phyloP scores from a whole-genome alignment of 1,140 invertebrate species.

The Halictus rubicundus region DNA sequence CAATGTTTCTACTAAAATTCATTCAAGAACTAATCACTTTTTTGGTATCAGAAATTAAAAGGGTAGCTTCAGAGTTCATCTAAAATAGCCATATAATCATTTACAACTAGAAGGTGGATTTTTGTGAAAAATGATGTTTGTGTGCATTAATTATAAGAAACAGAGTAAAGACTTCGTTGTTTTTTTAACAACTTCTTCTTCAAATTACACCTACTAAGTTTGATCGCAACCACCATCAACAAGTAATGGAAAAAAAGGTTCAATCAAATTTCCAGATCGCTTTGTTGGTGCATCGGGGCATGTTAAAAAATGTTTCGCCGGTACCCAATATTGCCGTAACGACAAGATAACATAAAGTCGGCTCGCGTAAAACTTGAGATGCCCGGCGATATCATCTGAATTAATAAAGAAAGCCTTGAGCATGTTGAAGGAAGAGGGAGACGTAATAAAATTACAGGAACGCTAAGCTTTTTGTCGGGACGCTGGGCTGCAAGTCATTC shows the following conservation, averaged over 20 bases:
- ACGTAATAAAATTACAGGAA: neutral
- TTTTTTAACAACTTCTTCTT: too few relatives aligned
- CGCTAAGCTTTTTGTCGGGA: neutral
- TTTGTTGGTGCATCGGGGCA: slow-evolving; percentile 35
- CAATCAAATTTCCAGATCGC: neutral
- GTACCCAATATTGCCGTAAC: slow-evolving; percentile 67
- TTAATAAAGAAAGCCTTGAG: slow-evolving; percentile 26
- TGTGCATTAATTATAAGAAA: too few relatives aligned
- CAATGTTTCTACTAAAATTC: too few relatives aligned
- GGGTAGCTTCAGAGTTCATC: too few relatives aligned
- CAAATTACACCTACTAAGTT: too few relatives aligned
- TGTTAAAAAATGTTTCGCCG: neutral
- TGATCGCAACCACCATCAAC: neutral
- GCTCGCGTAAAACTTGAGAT: neutral
- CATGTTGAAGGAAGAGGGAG: neutral
- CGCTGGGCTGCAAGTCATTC: neutral
- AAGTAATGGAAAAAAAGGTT: slow-evolving; percentile 2
- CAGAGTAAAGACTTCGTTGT: too few relatives aligned
- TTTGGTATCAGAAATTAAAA: too few relatives aligned
- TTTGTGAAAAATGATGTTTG: too few relatives aligned
- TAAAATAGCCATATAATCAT: too few relatives aligned
- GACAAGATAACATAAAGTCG: slow-evolving; percentile 50
- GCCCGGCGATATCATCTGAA: slow-evolving; percentile 16
- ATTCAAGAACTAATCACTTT: too few relatives aligned
- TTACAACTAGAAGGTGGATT: too few relatives aligned